phyloP scores from a whole-genome alignment of 2,113 vertebrate genomes.

The Anarrhichthys ocellatus region DNA sequence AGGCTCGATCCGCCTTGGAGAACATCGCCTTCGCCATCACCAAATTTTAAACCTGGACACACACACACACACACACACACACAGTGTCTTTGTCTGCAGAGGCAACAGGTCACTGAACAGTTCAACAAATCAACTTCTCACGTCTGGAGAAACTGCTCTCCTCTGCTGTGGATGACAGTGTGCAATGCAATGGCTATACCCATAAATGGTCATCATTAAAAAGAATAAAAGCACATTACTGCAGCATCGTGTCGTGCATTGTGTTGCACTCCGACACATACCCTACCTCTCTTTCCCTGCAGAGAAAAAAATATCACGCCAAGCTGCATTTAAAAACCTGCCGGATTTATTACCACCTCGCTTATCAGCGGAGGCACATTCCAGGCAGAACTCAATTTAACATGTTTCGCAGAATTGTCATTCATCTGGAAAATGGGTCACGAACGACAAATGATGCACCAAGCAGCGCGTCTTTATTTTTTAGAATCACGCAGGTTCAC shows the following conservation, averaged over 20 bases:
- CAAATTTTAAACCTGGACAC: conserved; percentile 87
- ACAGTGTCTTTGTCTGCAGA: conserved; percentile 40
- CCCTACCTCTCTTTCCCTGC: conserved; percentile 9
- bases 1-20: conserved; percentile 95
- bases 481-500: conserved; percentile 15
- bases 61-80: conserved; percentile 16
- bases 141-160: conserved; percentile 19
- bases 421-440: conserved; percentile 64
- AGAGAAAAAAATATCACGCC: conserved; percentile 33
- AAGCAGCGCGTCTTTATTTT: conserved; percentile 33
- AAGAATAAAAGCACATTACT: conserved; percentile 43
- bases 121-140: conserved; percentile 42
- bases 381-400: conserved; percentile 60
- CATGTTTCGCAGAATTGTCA: conserved; percentile 62
- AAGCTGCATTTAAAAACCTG: conserved; percentile 53
- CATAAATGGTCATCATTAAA: conserved; percentile 38
- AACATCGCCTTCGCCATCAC: conserved; percentile 93
- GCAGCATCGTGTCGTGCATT: conserved; percentile 39
- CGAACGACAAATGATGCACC: conserved; percentile 49
- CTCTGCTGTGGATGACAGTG: conserved; percentile 13
- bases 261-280: conserved; percentile 8
- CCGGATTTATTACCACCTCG: conserved; percentile 51
- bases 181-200: conserved; percentile 11
- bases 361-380: conserved; percentile 63
- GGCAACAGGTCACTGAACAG: conserved; percentile 23